Percentiles rank a stretch among this genome's conserved stretches.
Evolutionary conservation across 1,140 invertebrate genomes (phyloP).

Genomic region (Pectinophora gossypiella): DNA sequence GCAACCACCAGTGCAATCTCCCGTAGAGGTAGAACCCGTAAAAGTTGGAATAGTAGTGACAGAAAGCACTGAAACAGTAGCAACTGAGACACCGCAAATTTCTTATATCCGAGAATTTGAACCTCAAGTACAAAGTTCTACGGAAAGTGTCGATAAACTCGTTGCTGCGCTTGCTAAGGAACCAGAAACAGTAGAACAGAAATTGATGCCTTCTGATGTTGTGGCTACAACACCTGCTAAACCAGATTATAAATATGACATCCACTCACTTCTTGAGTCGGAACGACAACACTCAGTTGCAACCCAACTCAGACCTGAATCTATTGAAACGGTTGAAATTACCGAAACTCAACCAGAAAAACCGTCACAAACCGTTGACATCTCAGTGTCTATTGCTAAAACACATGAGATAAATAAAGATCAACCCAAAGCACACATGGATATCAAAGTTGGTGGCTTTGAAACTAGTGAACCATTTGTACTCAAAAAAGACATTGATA

Average conservation of each 20-base stretch:
- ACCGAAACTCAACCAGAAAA: conserved; percentile 10
- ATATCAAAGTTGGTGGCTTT: conserved; percentile 45
- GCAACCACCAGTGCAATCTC: conserved; percentile 17
- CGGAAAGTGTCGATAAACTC: conserved; percentile 25
- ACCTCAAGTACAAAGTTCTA: conserved; percentile 18
- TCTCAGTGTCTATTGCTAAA: conserved; percentile 48
- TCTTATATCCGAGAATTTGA: conserved; percentile 43
- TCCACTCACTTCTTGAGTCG: conserved; percentile 39
- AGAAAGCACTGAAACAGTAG: conserved; percentile 20
- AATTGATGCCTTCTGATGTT: conserved; percentile 6
- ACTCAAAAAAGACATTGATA: conserved; percentile 52
- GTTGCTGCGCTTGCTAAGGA: conserved; percentile 11
- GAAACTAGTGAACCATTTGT: conserved; percentile 27
- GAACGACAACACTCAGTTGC: conserved; percentile 33
- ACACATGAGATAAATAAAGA: conserved; percentile 24
- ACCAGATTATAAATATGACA: conserved; percentile 25
- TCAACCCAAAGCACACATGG: conserved; percentile 43
- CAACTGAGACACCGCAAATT: conserved; percentile 23
- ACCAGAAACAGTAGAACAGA: conserved; percentile 8
- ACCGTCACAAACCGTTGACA: conserved; percentile 39
- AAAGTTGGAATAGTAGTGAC: conserved; percentile 26
- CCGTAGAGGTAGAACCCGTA: conserved; percentile 31
- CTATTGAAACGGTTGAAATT: not conserved
- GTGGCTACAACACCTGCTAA: not conserved
- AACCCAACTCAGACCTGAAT: not conserved